Base-by-base conservation (phyloP, 2,797 vertebrate species). In the Enteromius treurensis region DNA sequence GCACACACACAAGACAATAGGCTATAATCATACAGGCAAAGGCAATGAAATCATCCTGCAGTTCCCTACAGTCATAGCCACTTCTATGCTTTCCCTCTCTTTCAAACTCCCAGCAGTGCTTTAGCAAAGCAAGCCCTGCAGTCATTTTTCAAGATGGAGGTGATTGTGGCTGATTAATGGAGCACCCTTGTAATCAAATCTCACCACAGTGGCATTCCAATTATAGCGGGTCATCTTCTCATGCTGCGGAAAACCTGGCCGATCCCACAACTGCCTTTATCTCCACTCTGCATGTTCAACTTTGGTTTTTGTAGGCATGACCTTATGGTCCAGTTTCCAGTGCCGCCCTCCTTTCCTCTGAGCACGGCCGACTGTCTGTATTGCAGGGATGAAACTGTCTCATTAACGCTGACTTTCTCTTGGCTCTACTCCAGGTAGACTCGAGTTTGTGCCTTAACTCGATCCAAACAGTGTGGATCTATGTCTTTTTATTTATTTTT, bases 351-450 rank as follows among this genome's bases (percentile, higher is more conserved):
- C 15, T 51, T 71, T 75, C 34, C 65, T 70, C 49, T 55, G 34
- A 29, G 34, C 4, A 17, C 32, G 23, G 29, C 60, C 45, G 15
- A 34, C 32, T 58, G 42, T 83, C 64, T 29, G 90, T 53, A 85
- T 47, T 26, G 60, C 23, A 68, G 87, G 88, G 90, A 92, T 70
- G 86, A 91, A 90, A 91, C 74, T 77, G 90, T 90, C 89, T 94
- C 90, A 91, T 94, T 93, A 93, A 88, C 90, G 45, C 73, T 53
- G 86, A 88, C 89, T 89, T 93, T 83, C 83, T 91, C 84, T 82
- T 89, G 90, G 94, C 88, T 73, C 23, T n/a, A 82, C 67, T 84
- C 86, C 94, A 89, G 89, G 75, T 90, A 88, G 83, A 82, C 82
- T 62, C 79, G 3, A 47, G 47, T 74, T 64, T 64, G 84, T 85